Conservation (phyloP, 2,888 invertebrate species). For the Leucania comma region DNA sequence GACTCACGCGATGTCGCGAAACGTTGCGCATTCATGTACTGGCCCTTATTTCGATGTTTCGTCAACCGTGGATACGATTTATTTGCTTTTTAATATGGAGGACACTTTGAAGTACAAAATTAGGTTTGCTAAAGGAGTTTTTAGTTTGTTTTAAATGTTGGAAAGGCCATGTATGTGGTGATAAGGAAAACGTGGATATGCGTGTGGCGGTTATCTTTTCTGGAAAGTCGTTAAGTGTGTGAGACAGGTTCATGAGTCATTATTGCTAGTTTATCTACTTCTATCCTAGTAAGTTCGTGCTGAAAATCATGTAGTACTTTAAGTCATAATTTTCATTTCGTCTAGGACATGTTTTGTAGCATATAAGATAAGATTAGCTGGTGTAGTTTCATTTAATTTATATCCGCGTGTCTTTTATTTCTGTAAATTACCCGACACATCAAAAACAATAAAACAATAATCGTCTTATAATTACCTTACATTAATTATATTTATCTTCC, state of each 20-base stretch:
- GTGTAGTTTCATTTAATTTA: too few relatives aligned
- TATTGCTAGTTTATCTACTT: slow-evolving; percentile 20
- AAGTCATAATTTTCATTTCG: background rate
- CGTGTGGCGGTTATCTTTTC: slow-evolving; percentile 37
- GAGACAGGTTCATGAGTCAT: slow-evolving; percentile 26
- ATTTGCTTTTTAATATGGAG: slow-evolving; percentile 60
- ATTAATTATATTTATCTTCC: background rate
- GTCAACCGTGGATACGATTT: slow-evolving; percentile 59
- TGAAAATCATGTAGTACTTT: slow-evolving; percentile 16
- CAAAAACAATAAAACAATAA: slow-evolving; percentile 4
- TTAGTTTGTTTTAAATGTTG: slow-evolving; percentile 44
- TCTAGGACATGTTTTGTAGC: background rate
- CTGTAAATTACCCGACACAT: background rate
- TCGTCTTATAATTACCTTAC: background rate
- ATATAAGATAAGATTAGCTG: background rate
- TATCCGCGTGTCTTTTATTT: background rate
- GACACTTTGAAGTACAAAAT: slow-evolving; percentile 45
- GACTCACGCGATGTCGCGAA: slow-evolving; percentile 68
- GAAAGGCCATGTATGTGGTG: slow-evolving; percentile 34
- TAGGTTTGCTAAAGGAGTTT: slow-evolving; percentile 52
- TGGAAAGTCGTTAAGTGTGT: slow-evolving; percentile 48
- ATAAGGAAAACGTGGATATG: slow-evolving; percentile 32
- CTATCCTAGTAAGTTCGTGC: background rate
- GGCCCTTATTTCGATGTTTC: slow-evolving; percentile 59
- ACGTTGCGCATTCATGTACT: slow-evolving; percentile 55